Percentiles rank a stretch among this genome's conserved stretches.
phyloP scores from a whole-genome alignment of 2,113 vertebrate species.

The Bubalus kerabau region DNA sequence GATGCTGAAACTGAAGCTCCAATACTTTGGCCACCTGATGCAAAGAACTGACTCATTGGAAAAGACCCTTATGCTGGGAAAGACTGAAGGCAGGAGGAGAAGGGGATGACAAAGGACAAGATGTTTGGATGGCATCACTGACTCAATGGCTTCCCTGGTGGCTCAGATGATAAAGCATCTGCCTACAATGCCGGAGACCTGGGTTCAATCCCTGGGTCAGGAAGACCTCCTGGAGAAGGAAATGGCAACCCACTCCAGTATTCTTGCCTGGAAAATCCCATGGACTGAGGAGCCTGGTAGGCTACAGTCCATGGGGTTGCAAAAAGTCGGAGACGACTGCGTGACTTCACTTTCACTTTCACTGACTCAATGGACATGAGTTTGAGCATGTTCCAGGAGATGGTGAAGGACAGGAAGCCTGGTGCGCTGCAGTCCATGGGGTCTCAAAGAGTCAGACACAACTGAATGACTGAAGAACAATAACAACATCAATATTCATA shows the following conservation, averaged over 20 bases:
- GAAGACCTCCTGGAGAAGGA: too few species aligned
- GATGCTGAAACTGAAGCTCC: background rate
- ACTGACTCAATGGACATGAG: background rate
- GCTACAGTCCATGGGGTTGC: too few species aligned
- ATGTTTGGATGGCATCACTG: background rate
- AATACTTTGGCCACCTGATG: background rate
- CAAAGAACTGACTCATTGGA: background rate
- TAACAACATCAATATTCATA: background rate
- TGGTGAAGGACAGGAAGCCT: background rate
- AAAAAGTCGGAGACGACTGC: too few species aligned
- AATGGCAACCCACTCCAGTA: too few species aligned
- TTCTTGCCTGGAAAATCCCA: too few species aligned
- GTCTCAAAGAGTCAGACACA: background rate
- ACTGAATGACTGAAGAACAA: background rate
- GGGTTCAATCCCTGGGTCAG: too few species aligned
- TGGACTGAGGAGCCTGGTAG: too few species aligned
- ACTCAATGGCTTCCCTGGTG: background rate
- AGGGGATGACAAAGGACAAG: background rate
- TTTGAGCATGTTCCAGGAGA: background rate
- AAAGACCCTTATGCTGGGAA: background rate
- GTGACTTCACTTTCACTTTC: background rate
- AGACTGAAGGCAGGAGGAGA: background rate
- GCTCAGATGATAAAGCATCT: too few species aligned
- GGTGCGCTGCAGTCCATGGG: background rate
- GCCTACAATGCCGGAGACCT: rapidly evolving